A percentile compares a stretch with the other conserved stretches of the same genome.
Evolutionary conservation across 1,140 invertebrate species (phyloP).

Genomic region (Vanessa atalanta): DNA sequence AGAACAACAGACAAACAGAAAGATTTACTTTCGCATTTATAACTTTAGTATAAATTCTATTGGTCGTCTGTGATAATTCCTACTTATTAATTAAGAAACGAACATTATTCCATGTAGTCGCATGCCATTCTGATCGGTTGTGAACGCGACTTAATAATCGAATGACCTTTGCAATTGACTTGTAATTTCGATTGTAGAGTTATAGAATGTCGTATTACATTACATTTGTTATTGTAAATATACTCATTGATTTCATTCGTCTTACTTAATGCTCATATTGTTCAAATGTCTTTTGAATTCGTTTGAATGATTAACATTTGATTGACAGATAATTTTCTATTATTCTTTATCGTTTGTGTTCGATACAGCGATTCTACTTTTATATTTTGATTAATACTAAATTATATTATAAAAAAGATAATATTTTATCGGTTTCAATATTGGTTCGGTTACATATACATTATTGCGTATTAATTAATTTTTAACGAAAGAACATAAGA

Average conservation of each 20-base stretch:
- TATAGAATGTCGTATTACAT: slow-evolving; percentile 21
- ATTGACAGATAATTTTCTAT: neutral
- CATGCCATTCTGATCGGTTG: neutral
- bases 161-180: slow-evolving; percentile 37
- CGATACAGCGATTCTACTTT: too few species aligned
- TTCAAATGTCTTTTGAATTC: neutral
- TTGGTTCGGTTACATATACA: too few species aligned
- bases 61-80: too few species aligned
- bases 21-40: too few species aligned
- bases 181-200: slow-evolving; percentile 28
- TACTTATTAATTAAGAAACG: too few species aligned
- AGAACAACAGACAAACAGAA: too few species aligned
- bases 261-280: neutral
- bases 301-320: neutral
- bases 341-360: neutral
- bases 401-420: too few species aligned
- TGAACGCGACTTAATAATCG: slow-evolving; percentile 21
- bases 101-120: neutral
- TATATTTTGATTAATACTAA: too few species aligned
- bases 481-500: too few species aligned
- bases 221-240: slow-evolving; percentile 16
- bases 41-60: too few species aligned
- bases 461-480: too few species aligned
- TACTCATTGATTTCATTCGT: neutral
- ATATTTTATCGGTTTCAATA: too few species aligned